A percentile compares a stretch with the other conserved stretches of the same genome.
Evolutionary conservation across 2,797 vertebrate genomes (phyloP).

Genomic region (Syngnathus acus): DNA sequence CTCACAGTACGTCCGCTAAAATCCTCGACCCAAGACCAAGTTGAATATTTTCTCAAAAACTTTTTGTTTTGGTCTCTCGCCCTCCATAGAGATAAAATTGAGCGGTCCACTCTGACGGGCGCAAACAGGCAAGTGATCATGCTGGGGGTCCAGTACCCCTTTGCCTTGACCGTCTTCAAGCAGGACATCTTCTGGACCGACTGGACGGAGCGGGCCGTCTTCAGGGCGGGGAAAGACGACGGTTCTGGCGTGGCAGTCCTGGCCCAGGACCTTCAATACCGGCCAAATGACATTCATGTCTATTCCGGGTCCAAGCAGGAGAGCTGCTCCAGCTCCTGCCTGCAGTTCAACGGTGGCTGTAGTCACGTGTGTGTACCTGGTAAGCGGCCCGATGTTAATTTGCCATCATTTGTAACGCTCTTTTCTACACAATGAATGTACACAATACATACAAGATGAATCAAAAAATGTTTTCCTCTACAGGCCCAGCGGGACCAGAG

Average conservation of each 20-base stretch:
- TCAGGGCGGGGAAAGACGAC: conserved; percentile 83
- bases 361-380: conserved; percentile 87
- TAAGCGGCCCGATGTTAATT: conserved; percentile 38
- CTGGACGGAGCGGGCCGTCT: conserved; percentile 76
- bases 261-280: conserved; percentile 66
- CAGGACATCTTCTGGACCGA: conserved; percentile 93
- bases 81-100: conserved; percentile 72
- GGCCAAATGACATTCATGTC: conserved; percentile 78
- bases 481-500: conserved; percentile 85
- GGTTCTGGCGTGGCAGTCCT: conserved; percentile 77
- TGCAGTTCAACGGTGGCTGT: conserved; percentile 90
- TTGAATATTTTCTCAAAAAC: not conserved
- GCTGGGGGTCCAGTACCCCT: conserved; percentile 72
- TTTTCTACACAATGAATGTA: too few species aligned
- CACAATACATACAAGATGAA: too few species aligned
- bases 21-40: not conserved
- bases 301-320: conserved; percentile 74
- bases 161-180: conserved; percentile 78
- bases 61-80: not conserved
- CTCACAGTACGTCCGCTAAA: conserved; percentile 67
- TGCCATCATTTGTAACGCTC: too few species aligned
- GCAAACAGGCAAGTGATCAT: conserved; percentile 78
- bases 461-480: not conserved
- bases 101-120: conserved; percentile 77
- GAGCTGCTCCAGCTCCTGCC: conserved; percentile 80